Conservation (phyloP, 2,113 vertebrate genomes). For the Crypturellus undulatus region DNA sequence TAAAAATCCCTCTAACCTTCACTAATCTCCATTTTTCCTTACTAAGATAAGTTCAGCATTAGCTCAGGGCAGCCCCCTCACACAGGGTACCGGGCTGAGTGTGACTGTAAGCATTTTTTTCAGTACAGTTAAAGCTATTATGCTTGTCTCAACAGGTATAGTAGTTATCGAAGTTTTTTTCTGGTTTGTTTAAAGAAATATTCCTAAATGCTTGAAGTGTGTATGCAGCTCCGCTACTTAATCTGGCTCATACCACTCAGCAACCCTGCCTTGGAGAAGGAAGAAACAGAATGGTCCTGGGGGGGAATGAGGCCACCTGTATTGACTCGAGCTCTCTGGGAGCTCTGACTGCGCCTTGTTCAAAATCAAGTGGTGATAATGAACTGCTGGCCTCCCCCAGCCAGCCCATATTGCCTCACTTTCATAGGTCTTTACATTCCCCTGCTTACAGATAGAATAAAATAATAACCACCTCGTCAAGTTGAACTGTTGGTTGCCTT, state of each 20-base stretch:
- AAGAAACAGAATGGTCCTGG: background rate
- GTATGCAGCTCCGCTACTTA: background rate
- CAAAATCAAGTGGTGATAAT: background rate
- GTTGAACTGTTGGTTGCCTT: background rate
- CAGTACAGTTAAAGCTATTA: background rate
- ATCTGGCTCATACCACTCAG: fast-evolving
- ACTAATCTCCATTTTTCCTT: background rate
- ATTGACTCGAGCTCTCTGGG: background rate
- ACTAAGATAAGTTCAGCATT: background rate
- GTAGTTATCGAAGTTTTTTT: background rate
- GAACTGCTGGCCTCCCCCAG: background rate
- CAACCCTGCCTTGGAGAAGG: background rate
- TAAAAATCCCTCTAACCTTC: background rate
- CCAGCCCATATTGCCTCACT: background rate
- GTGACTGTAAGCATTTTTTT: background rate
- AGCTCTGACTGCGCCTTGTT: background rate
- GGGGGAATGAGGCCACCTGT: background rate
- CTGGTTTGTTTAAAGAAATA: background rate
- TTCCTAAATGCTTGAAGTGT: background rate
- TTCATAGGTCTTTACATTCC: background rate
- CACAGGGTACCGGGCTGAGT: background rate
- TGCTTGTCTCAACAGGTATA: background rate
- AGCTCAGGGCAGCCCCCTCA: background rate
- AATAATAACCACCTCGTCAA: background rate
- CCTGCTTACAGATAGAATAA: background rate